phyloP scores from a whole-genome alignment of 2,888 invertebrate species.

The Subacronicta megacephala region DNA sequence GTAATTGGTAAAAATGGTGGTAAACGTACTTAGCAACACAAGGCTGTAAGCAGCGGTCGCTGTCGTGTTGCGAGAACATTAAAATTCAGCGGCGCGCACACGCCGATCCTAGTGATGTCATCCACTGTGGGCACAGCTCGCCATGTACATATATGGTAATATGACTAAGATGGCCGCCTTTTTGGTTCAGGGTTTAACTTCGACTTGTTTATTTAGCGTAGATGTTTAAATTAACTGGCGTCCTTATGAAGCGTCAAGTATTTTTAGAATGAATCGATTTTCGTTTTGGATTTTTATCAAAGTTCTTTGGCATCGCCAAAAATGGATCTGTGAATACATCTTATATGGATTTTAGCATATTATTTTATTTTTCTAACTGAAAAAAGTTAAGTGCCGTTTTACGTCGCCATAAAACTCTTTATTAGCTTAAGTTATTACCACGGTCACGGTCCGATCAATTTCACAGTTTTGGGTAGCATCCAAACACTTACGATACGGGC shows the following conservation, averaged over 20 bases:
- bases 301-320: constrained; percentile 41
- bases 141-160: constrained; percentile 81
- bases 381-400: constrained; percentile 12
- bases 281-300: constrained; percentile 17
- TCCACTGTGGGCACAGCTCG: constrained; percentile 65
- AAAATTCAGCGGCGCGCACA: constrained; percentile 75
- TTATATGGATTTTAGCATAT: constrained; percentile 9
- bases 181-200: constrained; percentile 75
- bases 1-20: constrained; percentile 56
- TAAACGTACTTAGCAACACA: constrained; percentile 68
- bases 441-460: constrained; percentile 2
- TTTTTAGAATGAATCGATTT: constrained; percentile 47
- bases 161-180: constrained; percentile 79
- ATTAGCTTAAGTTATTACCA: constrained; percentile 15
- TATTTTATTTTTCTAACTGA: constrained; percentile 13
- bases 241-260: constrained; percentile 43
- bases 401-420: constrained; percentile 15
- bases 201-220: constrained; percentile 62
- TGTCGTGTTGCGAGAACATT: constrained; percentile 74
- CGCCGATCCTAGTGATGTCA: constrained; percentile 81
- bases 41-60: constrained; percentile 57
- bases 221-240: constrained; percentile 48
- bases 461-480: constrained; percentile 13
- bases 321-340: constrained; percentile 16
- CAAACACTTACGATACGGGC: neutral